Conservation (phyloP, 2,113 vertebrate species). For the Callipepla californica region DNA sequence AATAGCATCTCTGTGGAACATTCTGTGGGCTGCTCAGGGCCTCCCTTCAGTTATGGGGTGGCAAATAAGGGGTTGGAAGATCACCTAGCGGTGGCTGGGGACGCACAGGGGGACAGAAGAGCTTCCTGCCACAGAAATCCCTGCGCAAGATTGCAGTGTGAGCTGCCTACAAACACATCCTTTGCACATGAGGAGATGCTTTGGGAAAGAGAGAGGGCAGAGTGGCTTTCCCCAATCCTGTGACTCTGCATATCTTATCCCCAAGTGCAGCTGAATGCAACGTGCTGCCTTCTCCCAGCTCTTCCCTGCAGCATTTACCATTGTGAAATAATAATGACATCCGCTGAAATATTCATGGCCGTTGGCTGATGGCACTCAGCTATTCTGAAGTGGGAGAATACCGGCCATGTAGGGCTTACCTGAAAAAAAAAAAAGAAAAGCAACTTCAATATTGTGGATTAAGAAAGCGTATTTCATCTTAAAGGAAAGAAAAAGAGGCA, state of each 20-base stretch:
- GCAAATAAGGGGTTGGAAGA: not conserved
- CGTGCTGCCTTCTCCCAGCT: not conserved
- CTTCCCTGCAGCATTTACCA: not conserved
- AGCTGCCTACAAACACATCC: not conserved
- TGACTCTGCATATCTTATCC: not conserved
- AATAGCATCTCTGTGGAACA: slow-evolving; percentile 62
- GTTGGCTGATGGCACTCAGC: not conserved
- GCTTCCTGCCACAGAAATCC: not conserved
- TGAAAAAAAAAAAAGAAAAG: not conserved
- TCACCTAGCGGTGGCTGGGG: not conserved
- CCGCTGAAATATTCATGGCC: slow-evolving; percentile 6
- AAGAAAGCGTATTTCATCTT: slow-evolving; percentile 31
- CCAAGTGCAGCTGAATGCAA: not conserved
- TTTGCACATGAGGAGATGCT: not conserved
- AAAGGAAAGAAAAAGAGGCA: not conserved
- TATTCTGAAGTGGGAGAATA: not conserved
- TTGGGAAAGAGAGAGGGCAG: not conserved
- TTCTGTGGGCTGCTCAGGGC: not conserved
- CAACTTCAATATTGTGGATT: not conserved
- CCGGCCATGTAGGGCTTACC: slow-evolving; percentile 3
- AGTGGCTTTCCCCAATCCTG: not conserved
- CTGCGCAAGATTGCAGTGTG: not conserved
- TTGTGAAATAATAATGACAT: not conserved
- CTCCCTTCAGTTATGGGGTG: not conserved
- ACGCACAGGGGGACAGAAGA: not conserved